phyloP scores from a whole-genome alignment of 2,797 vertebrate species.

The Percopsis omiscomaycus region DNA sequence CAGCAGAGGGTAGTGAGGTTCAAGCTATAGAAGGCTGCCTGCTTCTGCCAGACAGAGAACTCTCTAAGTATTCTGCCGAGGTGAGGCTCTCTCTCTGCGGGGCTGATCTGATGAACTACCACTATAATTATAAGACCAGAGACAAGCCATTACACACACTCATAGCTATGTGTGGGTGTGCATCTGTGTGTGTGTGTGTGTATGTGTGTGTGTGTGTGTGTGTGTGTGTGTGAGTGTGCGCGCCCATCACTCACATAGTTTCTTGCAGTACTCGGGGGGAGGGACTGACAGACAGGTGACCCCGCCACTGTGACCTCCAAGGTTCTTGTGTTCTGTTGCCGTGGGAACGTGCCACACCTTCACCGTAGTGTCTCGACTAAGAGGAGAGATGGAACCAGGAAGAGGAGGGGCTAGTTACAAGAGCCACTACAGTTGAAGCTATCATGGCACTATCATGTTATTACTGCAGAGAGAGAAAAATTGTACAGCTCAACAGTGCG shows the following conservation, averaged over 20 bases:
- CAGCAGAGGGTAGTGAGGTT: conserved; percentile 42
- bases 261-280: conserved; percentile 76
- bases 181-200: background rate
- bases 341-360: conserved; percentile 86
- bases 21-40: conserved; percentile 55
- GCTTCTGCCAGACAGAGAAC: conserved; percentile 56
- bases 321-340: conserved; percentile 79
- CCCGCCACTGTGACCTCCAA: conserved; percentile 81
- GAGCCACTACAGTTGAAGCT: background rate
- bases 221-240: conserved; percentile 9
- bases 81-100: conserved; percentile 59
- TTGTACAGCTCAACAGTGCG: too few relatives aligned
- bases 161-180: background rate
- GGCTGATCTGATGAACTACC: conserved; percentile 64
- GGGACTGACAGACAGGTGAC: conserved; percentile 79
- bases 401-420: background rate
- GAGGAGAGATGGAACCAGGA: background rate
- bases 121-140: conserved; percentile 67
- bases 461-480: too few relatives aligned
- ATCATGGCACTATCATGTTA: too few relatives aligned
- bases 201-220: conserved; percentile 8
- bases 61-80: conserved; percentile 56
- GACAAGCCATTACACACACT: conserved; percentile 31
- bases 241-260: conserved; percentile 68
- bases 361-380: conserved; percentile 80